These are phyloP conservation scores for Protophormia terraenovae DNA, from an alignment of 2,888 invertebrate species.

Conservation along the genomic window DNA sequence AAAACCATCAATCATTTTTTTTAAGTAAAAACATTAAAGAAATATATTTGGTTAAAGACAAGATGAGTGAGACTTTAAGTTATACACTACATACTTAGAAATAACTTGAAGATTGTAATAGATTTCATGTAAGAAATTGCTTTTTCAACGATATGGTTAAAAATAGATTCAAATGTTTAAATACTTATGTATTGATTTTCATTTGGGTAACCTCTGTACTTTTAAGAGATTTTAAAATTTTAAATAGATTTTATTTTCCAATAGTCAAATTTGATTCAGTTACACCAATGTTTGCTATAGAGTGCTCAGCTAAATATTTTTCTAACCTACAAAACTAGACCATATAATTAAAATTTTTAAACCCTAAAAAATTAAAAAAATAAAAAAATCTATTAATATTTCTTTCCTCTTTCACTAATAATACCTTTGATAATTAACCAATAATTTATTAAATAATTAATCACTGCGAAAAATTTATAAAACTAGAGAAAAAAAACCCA, in stretches of 20 bases:
- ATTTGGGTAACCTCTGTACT: no score
- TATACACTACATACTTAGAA: neutral
- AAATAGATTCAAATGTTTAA: no score
- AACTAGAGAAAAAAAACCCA: slow-evolving; percentile 14
- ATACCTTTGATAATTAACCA: slow-evolving; percentile 47
- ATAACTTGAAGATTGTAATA: no score
- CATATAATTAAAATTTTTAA: slow-evolving; percentile 40
- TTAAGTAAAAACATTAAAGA: neutral
- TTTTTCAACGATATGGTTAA: no score
- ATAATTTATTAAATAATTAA: slow-evolving; percentile 51
- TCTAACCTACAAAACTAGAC: slow-evolving; percentile 16
- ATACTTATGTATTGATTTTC: no score
- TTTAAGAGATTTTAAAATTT: no score
- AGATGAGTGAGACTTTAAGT: neutral
- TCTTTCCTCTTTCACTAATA: neutral
- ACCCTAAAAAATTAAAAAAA: neutral
- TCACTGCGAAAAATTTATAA: slow-evolving; percentile 11
- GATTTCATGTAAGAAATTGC: no score
- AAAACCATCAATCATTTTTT: slow-evolving; percentile 57
- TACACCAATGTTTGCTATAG: neutral
- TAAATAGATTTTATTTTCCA: no score
- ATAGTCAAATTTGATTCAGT: neutral
- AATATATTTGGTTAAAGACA: neutral
- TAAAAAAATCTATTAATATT: neutral
- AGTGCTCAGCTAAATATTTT: neutral